phyloP scores from a whole-genome alignment of 53 echinoderm and acorn worm genomes.

The Echinometra lucunter region DNA sequence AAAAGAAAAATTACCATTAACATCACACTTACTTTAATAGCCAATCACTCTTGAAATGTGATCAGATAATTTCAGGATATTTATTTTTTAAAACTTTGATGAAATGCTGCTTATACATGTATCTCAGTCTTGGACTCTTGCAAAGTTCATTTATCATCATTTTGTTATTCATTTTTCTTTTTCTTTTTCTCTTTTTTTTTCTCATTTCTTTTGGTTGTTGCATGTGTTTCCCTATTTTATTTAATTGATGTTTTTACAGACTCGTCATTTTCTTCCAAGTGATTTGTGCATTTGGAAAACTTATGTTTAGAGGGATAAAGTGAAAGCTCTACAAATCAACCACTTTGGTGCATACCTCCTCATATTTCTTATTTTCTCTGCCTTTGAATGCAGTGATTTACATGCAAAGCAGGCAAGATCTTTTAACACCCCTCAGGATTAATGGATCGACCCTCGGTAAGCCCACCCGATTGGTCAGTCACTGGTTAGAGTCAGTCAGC shows the following conservation, averaged over 20 bases:
- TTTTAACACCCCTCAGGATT: conserved; percentile 40
- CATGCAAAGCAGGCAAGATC: background rate
- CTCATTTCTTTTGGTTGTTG: background rate
- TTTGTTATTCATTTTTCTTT: no score
- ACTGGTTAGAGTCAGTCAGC: background rate
- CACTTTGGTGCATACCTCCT: background rate
- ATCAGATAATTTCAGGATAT: no score
- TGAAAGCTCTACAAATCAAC: background rate
- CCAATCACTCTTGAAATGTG: no score
- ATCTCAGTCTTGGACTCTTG: no score
- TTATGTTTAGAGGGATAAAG: background rate
- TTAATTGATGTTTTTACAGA: background rate
- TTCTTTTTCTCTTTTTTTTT: no score
- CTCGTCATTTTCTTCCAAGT: background rate
- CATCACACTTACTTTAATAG: no score
- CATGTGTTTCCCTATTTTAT: background rate
- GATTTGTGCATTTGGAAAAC: background rate
- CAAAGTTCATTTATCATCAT: no score
- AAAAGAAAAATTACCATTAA: no score
- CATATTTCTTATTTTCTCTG: background rate
- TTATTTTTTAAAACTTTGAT: no score
- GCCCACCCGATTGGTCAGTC: conserved; percentile 52
- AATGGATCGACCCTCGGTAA: conserved; percentile 54
- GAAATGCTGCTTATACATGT: no score
- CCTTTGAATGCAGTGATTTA: conserved; percentile 22